These are phyloP conservation scores for Melitaea athalia DNA, from an alignment of 2,888 invertebrate genomes.

Conservation along the genomic window DNA sequence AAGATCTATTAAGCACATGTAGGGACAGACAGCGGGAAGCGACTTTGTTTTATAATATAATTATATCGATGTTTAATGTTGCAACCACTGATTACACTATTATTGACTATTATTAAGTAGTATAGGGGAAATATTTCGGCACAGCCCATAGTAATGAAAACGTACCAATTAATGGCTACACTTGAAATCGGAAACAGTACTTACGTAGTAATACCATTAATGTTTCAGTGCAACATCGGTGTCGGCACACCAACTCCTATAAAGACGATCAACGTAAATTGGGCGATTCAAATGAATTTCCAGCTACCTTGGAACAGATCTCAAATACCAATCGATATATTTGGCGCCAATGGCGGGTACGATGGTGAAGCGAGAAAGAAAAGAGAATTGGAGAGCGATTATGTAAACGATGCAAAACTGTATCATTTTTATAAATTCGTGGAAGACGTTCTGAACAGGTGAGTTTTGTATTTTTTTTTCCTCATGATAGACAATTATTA, in stretches of 20 bases:
- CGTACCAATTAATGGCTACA: too few species aligned
- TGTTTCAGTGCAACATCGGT: conserved; percentile 70
- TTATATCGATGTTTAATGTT: too few species aligned
- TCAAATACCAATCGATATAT: conserved; percentile 69
- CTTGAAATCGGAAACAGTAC: too few species aligned
- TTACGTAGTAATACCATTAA: background rate
- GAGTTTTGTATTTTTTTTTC: conserved; percentile 26
- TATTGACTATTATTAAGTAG: too few species aligned
- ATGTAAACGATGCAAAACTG: conserved; percentile 63
- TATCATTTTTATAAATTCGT: conserved; percentile 71
- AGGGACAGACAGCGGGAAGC: too few species aligned
- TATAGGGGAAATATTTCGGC: too few species aligned
- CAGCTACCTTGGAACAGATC: conserved; percentile 72
- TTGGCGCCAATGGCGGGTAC: conserved; percentile 63
- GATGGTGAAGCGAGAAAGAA: conserved; percentile 57
- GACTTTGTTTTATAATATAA: too few species aligned
- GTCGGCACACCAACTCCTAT: conserved; percentile 65
- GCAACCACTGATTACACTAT: too few species aligned
- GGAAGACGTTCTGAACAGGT: conserved; percentile 64
- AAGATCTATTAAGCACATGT: too few species aligned
- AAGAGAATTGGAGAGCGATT: conserved; percentile 47
- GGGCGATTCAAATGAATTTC: conserved; percentile 75
- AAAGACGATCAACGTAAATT: conserved; percentile 66
- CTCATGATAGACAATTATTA: background rate
- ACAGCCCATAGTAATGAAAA: too few species aligned